Evolutionary conservation across 2,888 invertebrate genomes (phyloP).

Genomic region (Archips crataeganus): DNA sequence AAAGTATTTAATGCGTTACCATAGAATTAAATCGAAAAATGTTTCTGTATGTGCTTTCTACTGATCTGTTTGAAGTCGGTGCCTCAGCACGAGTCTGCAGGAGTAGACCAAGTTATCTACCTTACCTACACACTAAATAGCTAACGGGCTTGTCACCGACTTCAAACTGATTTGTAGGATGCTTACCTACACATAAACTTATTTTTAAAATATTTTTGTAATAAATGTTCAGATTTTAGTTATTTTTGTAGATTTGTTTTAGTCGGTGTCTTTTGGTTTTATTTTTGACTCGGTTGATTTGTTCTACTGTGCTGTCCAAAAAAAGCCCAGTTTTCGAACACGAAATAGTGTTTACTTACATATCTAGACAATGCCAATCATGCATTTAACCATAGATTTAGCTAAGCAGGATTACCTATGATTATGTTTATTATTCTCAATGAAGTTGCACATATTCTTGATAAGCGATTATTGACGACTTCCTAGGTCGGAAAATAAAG

Average conservation of each 20-base stretch:
- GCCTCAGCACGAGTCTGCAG: no score
- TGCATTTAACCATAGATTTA: neutral
- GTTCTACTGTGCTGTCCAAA: neutral
- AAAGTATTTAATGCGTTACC: no score
- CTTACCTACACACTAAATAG: no score
- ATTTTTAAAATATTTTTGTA: no score
- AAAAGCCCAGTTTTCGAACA: neutral
- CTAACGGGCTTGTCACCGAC: no score
- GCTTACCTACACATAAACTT: no score
- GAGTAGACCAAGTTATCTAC: no score
- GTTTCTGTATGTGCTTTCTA: no score
- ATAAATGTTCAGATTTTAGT: neutral
- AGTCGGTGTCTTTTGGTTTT: no score
- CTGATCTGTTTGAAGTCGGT: no score
- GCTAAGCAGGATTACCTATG: neutral
- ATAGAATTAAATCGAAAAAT: no score
- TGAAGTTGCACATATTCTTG: neutral
- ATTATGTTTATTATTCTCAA: neutral
- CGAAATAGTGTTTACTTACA: neutral
- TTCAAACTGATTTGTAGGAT: no score
- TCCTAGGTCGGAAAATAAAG: slow-evolving; percentile 10
- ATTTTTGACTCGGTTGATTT: neutral
- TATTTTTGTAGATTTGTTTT: neutral
- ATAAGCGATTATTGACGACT: neutral
- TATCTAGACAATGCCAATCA: neutral